Conservation (phyloP, 2,888 invertebrate genomes). For the Drosophila quinaria region DNA sequence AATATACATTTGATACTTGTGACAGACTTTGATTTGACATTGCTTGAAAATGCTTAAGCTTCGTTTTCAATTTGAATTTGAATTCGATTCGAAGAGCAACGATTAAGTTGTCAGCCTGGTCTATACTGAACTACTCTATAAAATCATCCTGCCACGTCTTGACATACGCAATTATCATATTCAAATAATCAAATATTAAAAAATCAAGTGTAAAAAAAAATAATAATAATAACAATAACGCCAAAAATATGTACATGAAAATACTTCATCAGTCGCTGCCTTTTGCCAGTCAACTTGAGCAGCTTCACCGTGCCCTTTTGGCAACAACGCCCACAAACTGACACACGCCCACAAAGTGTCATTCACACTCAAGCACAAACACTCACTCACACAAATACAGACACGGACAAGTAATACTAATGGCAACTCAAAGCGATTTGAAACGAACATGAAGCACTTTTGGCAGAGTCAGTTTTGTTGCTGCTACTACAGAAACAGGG, state of each 20-base stretch:
- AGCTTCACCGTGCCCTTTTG: conserved; percentile 66
- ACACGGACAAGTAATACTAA: conserved; percentile 28
- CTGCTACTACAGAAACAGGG: conserved; percentile 48
- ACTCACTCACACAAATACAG: conserved; percentile 11
- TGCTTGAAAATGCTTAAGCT: conserved; percentile 56
- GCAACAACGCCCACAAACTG: conserved; percentile 57
- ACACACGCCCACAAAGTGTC: conserved; percentile 23
- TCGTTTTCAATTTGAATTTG: conserved; percentile 18
- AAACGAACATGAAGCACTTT: conserved; percentile 63
- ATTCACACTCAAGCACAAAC: conserved; percentile 1
- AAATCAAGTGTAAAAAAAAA: conserved; percentile 15
- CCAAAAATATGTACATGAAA: conserved; percentile 22
- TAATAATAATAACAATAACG: conserved; percentile 15
- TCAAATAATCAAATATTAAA: conserved; percentile 34
- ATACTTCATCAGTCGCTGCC: conserved; percentile 38
- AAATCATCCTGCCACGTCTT: conserved; percentile 57
- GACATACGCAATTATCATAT: conserved; percentile 75
- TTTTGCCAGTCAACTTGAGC: conserved; percentile 54
- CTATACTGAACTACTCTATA: conserved; percentile 55
- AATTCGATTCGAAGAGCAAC: conserved; percentile 26
- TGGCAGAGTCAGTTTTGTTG: conserved; percentile 46
- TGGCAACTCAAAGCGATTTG: conserved; percentile 31
- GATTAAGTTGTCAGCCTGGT: conserved; percentile 70
- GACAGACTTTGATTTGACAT: conserved; percentile 62
- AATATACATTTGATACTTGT: conserved; percentile 56